These are phyloP conservation scores for Apis laboriosa DNA, from an alignment of 1,140 invertebrate genomes.

Conservation along the genomic window DNA sequence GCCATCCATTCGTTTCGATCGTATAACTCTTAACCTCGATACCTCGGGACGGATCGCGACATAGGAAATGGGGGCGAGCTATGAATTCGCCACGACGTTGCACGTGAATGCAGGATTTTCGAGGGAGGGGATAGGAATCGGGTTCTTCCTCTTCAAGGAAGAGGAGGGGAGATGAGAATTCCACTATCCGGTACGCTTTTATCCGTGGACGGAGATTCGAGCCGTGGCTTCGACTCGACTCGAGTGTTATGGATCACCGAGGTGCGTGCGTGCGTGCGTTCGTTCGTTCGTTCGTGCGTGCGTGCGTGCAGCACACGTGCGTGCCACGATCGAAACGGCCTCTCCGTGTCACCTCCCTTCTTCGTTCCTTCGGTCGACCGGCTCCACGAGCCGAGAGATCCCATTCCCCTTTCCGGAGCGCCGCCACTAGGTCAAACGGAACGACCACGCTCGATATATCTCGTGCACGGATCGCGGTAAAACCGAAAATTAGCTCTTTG, in stretches of 20 bases:
- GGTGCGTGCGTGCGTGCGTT: conserved; percentile 46
- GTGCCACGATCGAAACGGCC: conserved; percentile 50
- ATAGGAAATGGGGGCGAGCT: conserved; percentile 14
- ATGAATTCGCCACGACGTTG: background rate
- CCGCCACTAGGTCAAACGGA: conserved; percentile 62
- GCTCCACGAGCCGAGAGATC: conserved; percentile 28
- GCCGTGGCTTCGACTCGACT: conserved; percentile 65
- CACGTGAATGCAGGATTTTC: too few species aligned
- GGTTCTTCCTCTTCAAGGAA: too few species aligned
- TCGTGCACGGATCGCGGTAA: background rate
- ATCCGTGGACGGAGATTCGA: conserved; percentile 67
- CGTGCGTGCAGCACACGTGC: conserved; percentile 55
- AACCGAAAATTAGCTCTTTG: conserved; percentile 33
- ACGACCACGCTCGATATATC: conserved; percentile 58
- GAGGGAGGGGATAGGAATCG: too few species aligned
- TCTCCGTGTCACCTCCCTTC: conserved; percentile 12
- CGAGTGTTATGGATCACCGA: conserved; percentile 75
- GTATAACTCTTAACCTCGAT: background rate
- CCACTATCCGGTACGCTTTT: conserved; percentile 35
- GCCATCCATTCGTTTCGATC: background rate
- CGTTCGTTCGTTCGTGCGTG: conserved; percentile 8
- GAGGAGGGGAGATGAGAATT: too few species aligned
- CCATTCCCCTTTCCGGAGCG: conserved; percentile 19
- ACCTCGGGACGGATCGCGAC: background rate
- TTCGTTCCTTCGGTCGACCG: conserved; percentile 38